phyloP scores from a whole-genome alignment of 2,113 vertebrate genomes.

The Acrocephalus kingi region DNA sequence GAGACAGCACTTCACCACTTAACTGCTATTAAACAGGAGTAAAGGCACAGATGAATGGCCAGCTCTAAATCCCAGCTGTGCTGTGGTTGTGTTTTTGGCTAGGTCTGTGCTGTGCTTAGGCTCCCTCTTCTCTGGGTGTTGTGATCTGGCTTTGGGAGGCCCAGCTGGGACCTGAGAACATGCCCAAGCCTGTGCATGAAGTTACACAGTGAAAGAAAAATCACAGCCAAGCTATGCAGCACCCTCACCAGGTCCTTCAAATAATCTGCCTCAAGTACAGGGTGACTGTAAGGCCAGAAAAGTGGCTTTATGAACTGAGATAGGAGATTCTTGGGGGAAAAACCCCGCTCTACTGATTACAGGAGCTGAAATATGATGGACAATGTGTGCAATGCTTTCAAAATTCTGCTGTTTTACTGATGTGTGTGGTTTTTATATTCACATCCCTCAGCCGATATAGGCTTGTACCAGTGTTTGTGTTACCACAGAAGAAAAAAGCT shows the following conservation, averaged over 20 bases:
- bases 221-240: background rate
- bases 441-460: background rate
- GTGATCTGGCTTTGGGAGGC: background rate
- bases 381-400: background rate
- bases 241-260: background rate
- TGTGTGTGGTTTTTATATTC: background rate
- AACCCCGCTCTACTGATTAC: fast-evolving
- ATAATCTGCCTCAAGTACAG: background rate
- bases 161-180: background rate
- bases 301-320: background rate
- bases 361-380: background rate
- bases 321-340: background rate
- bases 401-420: background rate
- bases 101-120: background rate
- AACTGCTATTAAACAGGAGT: background rate
- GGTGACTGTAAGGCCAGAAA: background rate
- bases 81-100: background rate
- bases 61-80: background rate
- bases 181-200: background rate
- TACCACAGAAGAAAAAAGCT: background rate
- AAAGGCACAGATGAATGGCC: background rate
- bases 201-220: background rate
- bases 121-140: background rate
- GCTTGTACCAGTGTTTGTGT: background rate
- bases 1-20: background rate